Conservation (phyloP, 2,888 invertebrate genomes). For the Ormyrus nitidulus region DNA sequence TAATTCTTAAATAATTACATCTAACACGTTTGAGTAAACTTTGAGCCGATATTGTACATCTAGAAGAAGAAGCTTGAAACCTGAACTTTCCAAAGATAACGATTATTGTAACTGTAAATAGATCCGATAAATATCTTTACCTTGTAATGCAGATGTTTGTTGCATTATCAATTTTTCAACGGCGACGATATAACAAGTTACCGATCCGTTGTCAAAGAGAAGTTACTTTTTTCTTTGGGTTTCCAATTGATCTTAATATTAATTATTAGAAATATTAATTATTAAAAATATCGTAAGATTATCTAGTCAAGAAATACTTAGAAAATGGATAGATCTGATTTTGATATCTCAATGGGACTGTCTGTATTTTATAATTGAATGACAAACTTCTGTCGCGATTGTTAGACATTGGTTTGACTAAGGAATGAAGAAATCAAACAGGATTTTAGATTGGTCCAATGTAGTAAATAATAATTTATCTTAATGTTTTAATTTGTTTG, state of each 20-base stretch:
- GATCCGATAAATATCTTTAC: slow-evolving; percentile 50
- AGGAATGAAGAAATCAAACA: slow-evolving; percentile 33
- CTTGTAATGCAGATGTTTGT: slow-evolving; percentile 44
- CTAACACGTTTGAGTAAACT: slow-evolving; percentile 37
- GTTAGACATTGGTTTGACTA: slow-evolving; percentile 32
- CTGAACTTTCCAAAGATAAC: slow-evolving; percentile 59
- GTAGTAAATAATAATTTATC: slow-evolving; percentile 39
- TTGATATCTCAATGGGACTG: slow-evolving; percentile 43
- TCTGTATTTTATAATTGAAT: slow-evolving; percentile 30
- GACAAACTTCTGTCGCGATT: slow-evolving; percentile 32
- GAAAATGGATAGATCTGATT: slow-evolving; percentile 49
- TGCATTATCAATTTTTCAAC: slow-evolving; percentile 33
- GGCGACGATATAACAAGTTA: slow-evolving; percentile 16
- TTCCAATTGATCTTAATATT: slow-evolving; percentile 25
- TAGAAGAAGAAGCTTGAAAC: slow-evolving; percentile 60
- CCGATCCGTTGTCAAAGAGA: slow-evolving; percentile 37
- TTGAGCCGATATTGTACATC: slow-evolving; percentile 42
- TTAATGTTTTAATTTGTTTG: slow-evolving; percentile 46
- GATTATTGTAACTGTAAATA: slow-evolving; percentile 58
- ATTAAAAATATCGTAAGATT: slow-evolving; percentile 56
- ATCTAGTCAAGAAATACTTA: slow-evolving; percentile 53
- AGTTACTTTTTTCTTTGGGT: slow-evolving; percentile 32
- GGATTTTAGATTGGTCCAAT: slow-evolving; percentile 48
- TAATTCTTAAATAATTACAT: slow-evolving; percentile 15
- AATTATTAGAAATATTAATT: slow-evolving; percentile 59